A percentile compares a stretch with the other conserved stretches of the same genome.
Conservation (phyloP, 2,113 vertebrate species). For the Patagioenas fasciata region DNA sequence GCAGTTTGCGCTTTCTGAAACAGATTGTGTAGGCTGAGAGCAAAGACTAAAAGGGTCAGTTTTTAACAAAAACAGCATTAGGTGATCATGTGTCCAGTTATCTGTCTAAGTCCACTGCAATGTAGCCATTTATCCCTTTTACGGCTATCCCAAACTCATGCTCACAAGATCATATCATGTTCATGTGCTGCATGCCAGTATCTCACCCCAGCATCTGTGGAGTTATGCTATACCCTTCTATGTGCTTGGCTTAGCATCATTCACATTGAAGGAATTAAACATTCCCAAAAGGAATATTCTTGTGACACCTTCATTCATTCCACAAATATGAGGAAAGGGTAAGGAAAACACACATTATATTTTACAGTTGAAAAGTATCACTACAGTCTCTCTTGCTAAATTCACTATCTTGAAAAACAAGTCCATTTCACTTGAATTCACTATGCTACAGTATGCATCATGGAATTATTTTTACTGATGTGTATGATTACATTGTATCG, state of each 20-base stretch:
- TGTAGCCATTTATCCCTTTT: neutral
- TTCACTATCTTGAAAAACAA: neutral
- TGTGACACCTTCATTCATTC: neutral
- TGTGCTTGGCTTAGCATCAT: neutral
- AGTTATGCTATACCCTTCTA: neutral
- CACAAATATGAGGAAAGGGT: neutral
- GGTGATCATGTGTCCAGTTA: neutral
- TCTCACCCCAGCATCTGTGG: neutral
- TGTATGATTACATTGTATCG: neutral
- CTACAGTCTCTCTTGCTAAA: neutral
- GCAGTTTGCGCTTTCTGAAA: neutral
- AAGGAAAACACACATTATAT: neutral
- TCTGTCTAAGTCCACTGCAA: neutral
- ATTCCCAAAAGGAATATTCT: neutral
- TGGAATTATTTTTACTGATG: neutral
- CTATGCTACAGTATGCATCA: neutral
- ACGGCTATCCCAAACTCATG: neutral
- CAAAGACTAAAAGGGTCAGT: neutral
- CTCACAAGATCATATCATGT: neutral
- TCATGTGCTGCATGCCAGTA: neutral
- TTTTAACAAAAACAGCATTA: neutral
- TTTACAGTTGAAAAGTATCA: neutral
- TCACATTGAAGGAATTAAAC: neutral
- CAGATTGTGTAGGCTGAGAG: neutral
- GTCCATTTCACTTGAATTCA: neutral